Evolutionary conservation across 1,140 invertebrate genomes (phyloP).

Genomic region (Planococcus citri): DNA sequence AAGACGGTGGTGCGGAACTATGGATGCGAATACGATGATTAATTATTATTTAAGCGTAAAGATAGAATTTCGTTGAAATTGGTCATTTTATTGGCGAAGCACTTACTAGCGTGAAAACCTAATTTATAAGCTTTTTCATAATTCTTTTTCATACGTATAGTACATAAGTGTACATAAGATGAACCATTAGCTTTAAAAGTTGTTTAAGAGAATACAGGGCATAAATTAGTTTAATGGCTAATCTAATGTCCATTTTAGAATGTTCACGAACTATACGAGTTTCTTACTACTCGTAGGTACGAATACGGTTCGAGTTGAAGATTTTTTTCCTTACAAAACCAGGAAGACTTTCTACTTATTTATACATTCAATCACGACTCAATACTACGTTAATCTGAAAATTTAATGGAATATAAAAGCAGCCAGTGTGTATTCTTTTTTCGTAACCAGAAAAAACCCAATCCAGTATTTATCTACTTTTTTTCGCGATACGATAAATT

Average conservation of each 20-base stretch:
- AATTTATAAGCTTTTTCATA: neutral
- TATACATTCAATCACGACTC: neutral
- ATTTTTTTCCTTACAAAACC: neutral
- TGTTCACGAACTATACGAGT: neutral
- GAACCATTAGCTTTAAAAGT: neutral
- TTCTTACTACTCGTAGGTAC: no score
- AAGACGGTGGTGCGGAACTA: no score
- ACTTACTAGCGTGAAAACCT: neutral
- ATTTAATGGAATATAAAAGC: conserved; percentile 8
- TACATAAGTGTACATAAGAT: no score
- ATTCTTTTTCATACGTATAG: neutral
- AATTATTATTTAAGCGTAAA: no score
- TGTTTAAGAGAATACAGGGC: neutral
- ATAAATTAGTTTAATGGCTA: conserved; percentile 8
- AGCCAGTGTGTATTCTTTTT: neutral
- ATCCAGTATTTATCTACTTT: neutral
- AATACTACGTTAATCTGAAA: neutral
- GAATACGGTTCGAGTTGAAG: no score
- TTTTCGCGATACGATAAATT: neutral
- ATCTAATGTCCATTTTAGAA: neutral
- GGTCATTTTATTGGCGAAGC: no score
- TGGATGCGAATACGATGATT: no score
- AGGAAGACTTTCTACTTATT: conserved; percentile 3
- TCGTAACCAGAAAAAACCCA: neutral
- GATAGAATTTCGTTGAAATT: no score